phyloP scores from a whole-genome alignment of 2,113 vertebrate species.

The Callopanchax toddi region DNA sequence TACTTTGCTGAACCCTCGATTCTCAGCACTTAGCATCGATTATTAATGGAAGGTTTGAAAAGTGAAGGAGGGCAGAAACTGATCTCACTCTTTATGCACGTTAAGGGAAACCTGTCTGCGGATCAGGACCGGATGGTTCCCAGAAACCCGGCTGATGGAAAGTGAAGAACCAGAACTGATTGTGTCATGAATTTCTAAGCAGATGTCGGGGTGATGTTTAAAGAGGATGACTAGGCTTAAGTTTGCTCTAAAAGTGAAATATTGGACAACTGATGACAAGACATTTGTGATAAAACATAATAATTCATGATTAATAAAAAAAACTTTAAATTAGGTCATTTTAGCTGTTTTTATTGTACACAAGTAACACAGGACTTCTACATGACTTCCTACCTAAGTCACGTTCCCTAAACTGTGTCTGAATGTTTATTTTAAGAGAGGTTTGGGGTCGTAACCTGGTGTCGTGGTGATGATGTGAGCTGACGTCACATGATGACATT shows the following conservation, averaged over 20 bases:
- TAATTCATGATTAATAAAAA: too few relatives aligned
- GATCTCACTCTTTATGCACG: slow-evolving; percentile 50
- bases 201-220: neutral
- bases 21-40: slow-evolving; percentile 78
- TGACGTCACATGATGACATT: neutral
- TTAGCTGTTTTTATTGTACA: too few relatives aligned
- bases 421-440: neutral
- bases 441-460: neutral
- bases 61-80: slow-evolving; percentile 50
- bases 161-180: slow-evolving; percentile 23
- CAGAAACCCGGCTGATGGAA: slow-evolving; percentile 37
- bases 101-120: slow-evolving; percentile 48
- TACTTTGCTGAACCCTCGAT: slow-evolving; percentile 40
- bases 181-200: slow-evolving; percentile 27
- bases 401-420: neutral
- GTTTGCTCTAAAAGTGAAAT: too few relatives aligned
- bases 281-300: too few relatives aligned
- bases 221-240: neutral
- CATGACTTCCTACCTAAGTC: neutral
- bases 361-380: too few relatives aligned
- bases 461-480: neutral
- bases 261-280: too few relatives aligned
- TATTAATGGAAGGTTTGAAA: slow-evolving; percentile 73
- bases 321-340: too few relatives aligned
- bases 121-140: slow-evolving; percentile 41